A percentile compares a stretch with the other conserved stretches of the same genome.
These are phyloP conservation scores for Hydra vulgaris DNA, from an alignment of 30 jellyfish, hydroid and myxozoan species.

Conservation along the genomic window DNA sequence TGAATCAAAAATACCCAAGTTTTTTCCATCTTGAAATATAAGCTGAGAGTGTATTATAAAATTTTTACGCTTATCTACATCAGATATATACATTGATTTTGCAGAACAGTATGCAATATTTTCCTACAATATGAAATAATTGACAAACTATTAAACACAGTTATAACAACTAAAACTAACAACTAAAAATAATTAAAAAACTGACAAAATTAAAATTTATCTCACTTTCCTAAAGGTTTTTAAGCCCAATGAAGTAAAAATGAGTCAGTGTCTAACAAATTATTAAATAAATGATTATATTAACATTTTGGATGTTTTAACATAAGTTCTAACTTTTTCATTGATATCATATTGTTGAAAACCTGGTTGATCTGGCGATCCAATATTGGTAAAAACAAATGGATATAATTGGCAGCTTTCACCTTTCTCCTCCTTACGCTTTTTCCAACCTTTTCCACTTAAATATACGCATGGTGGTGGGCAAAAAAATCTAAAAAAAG, in stretches of 20 bases:
- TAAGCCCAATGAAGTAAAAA: too few species aligned
- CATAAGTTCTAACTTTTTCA: background rate
- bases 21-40: constrained; percentile 80
- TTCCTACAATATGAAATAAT: background rate
- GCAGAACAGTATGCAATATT: constrained; percentile 91
- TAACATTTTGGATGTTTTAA: too few species aligned
- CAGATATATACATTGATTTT: constrained; percentile 85
- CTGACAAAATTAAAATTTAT: too few species aligned
- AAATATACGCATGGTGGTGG: constrained; percentile 98
- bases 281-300: too few species aligned
- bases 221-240: too few species aligned
- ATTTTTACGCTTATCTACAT: constrained; percentile 87
- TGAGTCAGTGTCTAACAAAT: too few species aligned
- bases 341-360: constrained; percentile 54
- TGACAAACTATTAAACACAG: too few species aligned
- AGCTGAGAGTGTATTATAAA: constrained; percentile 40
- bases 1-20: constrained; percentile 78
- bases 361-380: constrained; percentile 82
- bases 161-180: background rate
- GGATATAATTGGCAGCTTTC: constrained; percentile 65
- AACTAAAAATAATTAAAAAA: too few species aligned
- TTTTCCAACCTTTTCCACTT: constrained; percentile 91
- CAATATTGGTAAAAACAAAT: constrained; percentile 77
- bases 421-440: constrained; percentile 64
- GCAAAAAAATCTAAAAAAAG: constrained; percentile 68